Evolutionary conservation across 2,113 vertebrate genomes (phyloP).

Genomic region (Jacana jacana): DNA sequence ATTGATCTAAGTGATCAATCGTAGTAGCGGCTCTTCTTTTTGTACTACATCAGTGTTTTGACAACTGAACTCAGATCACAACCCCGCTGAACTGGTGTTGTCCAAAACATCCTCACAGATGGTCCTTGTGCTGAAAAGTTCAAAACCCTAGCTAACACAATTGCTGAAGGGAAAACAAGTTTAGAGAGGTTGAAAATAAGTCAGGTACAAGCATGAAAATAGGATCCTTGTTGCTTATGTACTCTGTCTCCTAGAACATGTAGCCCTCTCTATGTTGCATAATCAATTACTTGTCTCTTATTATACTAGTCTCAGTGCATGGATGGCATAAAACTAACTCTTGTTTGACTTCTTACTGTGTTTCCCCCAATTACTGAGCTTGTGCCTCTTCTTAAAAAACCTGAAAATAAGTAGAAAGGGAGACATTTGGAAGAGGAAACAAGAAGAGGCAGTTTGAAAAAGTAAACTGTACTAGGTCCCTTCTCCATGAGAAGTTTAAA

Average conservation of each 20-base stretch:
- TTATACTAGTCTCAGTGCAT: not conserved
- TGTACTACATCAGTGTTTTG: not conserved
- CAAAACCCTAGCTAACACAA: not conserved
- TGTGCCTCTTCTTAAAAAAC: not conserved
- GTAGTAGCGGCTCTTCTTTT: not conserved
- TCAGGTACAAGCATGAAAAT: not conserved
- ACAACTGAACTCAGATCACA: not conserved
- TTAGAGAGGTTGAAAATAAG: not conserved
- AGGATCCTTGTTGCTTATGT: not conserved
- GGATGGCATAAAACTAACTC: not conserved
- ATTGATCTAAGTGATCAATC: not conserved
- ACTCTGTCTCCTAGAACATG: not conserved
- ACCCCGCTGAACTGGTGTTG: not conserved
- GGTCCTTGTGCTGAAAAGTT: not conserved
- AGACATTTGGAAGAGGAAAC: not conserved
- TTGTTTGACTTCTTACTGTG: not conserved
- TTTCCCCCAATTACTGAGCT: not conserved
- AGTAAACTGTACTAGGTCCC: not conserved
- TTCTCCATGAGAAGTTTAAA: not conserved
- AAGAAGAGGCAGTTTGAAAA: accelerated
- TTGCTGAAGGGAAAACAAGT: not conserved
- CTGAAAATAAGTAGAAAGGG: not conserved
- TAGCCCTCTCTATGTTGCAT: not conserved
- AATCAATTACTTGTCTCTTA: not conserved
- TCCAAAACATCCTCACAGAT: not conserved